Evolutionary conservation across 2,888 invertebrate species (phyloP).

Genomic region (Chymomyza fuscimana): DNA sequence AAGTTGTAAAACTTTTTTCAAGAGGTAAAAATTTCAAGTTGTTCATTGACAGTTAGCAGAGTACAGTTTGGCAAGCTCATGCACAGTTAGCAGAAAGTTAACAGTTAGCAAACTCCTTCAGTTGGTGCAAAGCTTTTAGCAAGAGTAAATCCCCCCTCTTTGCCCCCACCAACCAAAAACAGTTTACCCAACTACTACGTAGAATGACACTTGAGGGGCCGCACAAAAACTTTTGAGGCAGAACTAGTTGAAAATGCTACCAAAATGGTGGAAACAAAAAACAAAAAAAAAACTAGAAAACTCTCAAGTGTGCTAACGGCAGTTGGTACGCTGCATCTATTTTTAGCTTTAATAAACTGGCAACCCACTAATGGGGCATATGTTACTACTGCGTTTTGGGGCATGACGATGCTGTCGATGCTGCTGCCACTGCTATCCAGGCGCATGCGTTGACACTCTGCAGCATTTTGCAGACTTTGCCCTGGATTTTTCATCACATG

Average conservation of each 20-base stretch:
- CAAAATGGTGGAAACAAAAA: background rate
- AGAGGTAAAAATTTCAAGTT: background rate
- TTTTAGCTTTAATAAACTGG: constrained; percentile 41
- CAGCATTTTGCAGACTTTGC: constrained; percentile 60
- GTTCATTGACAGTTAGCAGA: background rate
- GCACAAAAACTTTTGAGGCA: background rate
- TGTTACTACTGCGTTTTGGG: constrained; percentile 37
- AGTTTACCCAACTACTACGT: background rate
- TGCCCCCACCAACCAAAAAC: background rate
- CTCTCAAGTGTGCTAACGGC: constrained; percentile 27
- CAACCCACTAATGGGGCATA: constrained; percentile 29
- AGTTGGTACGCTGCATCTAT: constrained; percentile 24
- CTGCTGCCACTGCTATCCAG: background rate
- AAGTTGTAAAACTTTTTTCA: background rate
- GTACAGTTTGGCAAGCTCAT: background rate
- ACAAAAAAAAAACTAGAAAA: constrained; percentile 6
- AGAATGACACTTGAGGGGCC: background rate
- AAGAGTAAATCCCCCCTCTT: too few relatives aligned
- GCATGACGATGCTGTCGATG: constrained; percentile 39
- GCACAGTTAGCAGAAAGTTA: background rate
- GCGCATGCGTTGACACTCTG: constrained; percentile 31
- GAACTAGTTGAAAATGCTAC: background rate
- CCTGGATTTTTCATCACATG: constrained; percentile 70
- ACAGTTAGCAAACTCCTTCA: background rate
- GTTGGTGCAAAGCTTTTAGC: background rate